These are phyloP conservation scores for Alfaro cultratus DNA, from an alignment of 2,797 vertebrate species.

Conservation along the genomic window DNA sequence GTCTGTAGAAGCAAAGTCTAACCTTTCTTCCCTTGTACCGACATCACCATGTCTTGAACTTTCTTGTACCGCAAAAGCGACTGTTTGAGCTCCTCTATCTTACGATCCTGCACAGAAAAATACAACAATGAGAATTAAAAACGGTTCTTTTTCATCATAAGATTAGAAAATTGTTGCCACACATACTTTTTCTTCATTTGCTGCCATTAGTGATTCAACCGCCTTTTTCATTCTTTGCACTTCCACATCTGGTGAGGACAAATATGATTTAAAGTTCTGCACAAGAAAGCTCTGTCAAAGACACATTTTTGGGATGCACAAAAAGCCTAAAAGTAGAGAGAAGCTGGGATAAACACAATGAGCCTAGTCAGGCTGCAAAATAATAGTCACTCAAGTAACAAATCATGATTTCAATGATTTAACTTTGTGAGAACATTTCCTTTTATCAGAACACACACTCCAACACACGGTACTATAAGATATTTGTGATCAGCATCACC, in stretches of 20 bases:
- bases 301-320: background rate
- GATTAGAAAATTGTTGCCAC: background rate
- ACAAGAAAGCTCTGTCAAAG: background rate
- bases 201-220: constrained; percentile 94
- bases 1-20: background rate
- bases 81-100: constrained; percentile 95
- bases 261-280: constrained; percentile 13
- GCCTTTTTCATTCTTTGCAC: constrained; percentile 98
- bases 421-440: constrained; percentile 45
- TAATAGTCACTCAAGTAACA: constrained; percentile 20
- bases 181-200: constrained; percentile 97
- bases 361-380: constrained; percentile 7
- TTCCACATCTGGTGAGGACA: constrained; percentile 87
- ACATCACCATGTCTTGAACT: constrained; percentile 92
- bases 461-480: background rate
- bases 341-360: constrained; percentile 5
- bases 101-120: constrained; percentile 85
- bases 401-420: constrained; percentile 10
- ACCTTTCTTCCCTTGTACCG: constrained; percentile 92
- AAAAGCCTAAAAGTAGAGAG: constrained; percentile 23
- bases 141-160: background rate
- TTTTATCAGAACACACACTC: constrained; percentile 34
- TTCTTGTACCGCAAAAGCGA: constrained; percentile 93
- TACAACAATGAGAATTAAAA: background rate
- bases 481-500: background rate